These are phyloP conservation scores for Aphelenchoides besseyi DNA, from an alignment of 1,140 invertebrate species.

Conservation along the genomic window DNA sequence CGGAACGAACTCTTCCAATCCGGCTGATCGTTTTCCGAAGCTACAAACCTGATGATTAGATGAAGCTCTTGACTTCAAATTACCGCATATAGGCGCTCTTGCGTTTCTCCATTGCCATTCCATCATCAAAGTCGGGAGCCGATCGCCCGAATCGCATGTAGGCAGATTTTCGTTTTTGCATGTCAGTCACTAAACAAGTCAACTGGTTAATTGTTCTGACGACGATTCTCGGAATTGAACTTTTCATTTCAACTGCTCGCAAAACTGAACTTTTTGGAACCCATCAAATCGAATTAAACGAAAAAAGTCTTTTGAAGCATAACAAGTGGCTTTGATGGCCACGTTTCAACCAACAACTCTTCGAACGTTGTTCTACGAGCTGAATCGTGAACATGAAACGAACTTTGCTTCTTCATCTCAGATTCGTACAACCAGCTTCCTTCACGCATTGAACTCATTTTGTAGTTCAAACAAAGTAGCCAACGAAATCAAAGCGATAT, in stretches of 20 bases:
- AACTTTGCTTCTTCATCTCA: no score
- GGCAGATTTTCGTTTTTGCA: slow-evolving; percentile 12
- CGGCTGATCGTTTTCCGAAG: slow-evolving; percentile 11
- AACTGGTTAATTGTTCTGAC: background rate
- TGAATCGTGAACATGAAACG: no score
- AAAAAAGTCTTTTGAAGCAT: slow-evolving; percentile 6
- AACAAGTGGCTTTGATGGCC: background rate
- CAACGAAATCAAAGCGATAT: background rate
- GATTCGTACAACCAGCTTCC: no score
- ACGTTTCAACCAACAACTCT: background rate
- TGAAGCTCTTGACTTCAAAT: background rate
- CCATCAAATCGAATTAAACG: background rate
- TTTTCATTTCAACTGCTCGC: background rate
- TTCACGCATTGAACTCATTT: no score
- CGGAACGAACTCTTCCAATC: background rate
- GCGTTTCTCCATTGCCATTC: background rate
- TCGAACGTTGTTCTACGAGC: no score
- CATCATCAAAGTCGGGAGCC: background rate
- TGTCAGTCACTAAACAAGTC: background rate
- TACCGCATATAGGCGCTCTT: background rate
- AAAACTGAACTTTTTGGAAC: background rate
- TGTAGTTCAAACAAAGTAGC: no score
- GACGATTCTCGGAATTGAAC: background rate
- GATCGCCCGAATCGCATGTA: background rate
- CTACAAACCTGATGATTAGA: background rate